phyloP scores from a whole-genome alignment of 1,140 invertebrate genomes.

The Lethrus apterus region DNA sequence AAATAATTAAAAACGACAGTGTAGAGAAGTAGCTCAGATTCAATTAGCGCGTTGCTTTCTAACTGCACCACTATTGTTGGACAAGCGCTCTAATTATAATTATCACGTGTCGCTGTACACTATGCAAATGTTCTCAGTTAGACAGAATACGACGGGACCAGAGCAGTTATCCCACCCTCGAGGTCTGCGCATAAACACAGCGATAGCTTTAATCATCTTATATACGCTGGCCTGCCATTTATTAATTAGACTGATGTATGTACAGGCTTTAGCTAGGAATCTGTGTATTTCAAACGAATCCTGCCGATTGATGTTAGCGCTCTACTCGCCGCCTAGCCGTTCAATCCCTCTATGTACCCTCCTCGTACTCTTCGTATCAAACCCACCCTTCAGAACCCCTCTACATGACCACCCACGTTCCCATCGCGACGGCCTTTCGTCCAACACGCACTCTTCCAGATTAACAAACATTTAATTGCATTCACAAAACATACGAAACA shows the following conservation, averaged over 20 bases:
- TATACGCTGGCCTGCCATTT: slow-evolving; percentile 31
- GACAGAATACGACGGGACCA: slow-evolving; percentile 2
- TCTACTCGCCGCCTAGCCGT: not conserved
- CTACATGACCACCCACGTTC: not conserved
- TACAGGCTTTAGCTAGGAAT: slow-evolving; percentile 31
- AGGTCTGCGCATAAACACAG: slow-evolving; percentile 17
- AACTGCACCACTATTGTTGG: slow-evolving; percentile 13
- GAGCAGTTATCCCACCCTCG: slow-evolving; percentile 8
- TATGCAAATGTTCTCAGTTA: slow-evolving; percentile 15
- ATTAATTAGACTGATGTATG: slow-evolving; percentile 39
- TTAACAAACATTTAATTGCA: slow-evolving; percentile 16
- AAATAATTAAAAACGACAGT: slow-evolving; percentile 15
- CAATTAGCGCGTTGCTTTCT: slow-evolving; percentile 8
- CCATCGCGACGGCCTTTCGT: not conserved
- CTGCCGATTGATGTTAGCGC: slow-evolving; percentile 33
- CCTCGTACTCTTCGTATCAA: too few species aligned
- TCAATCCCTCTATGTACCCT: too few species aligned
- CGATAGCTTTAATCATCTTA: slow-evolving; percentile 28
- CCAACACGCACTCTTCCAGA: slow-evolving; percentile 14
- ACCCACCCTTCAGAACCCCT: too few species aligned
- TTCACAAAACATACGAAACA: too few species aligned
- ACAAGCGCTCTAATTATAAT: slow-evolving; percentile 18
- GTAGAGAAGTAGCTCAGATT: slow-evolving; percentile 8
- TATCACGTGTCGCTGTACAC: slow-evolving; percentile 11
- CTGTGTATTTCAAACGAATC: slow-evolving; percentile 37